phyloP scores from a whole-genome alignment of 1,140 invertebrate species.

The Danaus plexippus region DNA sequence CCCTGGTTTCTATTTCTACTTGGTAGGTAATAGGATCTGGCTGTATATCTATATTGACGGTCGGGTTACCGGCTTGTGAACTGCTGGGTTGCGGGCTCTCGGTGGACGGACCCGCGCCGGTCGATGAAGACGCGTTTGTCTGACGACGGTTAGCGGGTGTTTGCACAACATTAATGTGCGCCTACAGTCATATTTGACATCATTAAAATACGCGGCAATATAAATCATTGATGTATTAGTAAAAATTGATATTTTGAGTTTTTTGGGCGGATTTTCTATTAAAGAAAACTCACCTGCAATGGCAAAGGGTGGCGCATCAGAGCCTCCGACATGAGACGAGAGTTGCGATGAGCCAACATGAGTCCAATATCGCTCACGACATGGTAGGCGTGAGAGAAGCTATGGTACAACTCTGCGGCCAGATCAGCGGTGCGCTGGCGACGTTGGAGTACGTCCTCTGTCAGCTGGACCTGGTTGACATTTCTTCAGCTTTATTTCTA shows the following conservation, averaged over 20 bases:
- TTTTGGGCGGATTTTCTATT: too few species aligned
- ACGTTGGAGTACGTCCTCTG: conserved; percentile 50
- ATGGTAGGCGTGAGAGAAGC: conserved; percentile 89
- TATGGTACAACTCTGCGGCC: conserved; percentile 86
- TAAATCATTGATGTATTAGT: too few species aligned
- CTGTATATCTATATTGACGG: conserved; percentile 39
- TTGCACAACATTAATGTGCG: conserved; percentile 40
- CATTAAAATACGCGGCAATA: not conserved
- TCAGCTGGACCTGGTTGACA: conserved; percentile 4
- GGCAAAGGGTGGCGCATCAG: conserved; percentile 26
- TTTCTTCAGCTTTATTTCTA: too few species aligned
- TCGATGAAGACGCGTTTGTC: not conserved
- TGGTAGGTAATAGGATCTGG: conserved; percentile 43
- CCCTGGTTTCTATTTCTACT: conserved; percentile 45
- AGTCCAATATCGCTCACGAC: conserved; percentile 81
- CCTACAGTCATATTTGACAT: conserved; percentile 20
- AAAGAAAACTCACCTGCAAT: conserved; percentile 28
- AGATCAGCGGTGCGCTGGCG: conserved; percentile 79
- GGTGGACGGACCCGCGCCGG: too few species aligned
- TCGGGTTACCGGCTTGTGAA: conserved; percentile 14
- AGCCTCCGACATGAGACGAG: conserved; percentile 37
- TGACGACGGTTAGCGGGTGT: conserved; percentile 4
- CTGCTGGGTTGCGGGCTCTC: conserved; percentile 3
- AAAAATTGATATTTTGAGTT: too few species aligned
- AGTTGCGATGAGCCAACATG: conserved; percentile 22